Evolutionary conservation across 2,113 vertebrate genomes (phyloP).

Genomic region (Marmota monax): DNA sequence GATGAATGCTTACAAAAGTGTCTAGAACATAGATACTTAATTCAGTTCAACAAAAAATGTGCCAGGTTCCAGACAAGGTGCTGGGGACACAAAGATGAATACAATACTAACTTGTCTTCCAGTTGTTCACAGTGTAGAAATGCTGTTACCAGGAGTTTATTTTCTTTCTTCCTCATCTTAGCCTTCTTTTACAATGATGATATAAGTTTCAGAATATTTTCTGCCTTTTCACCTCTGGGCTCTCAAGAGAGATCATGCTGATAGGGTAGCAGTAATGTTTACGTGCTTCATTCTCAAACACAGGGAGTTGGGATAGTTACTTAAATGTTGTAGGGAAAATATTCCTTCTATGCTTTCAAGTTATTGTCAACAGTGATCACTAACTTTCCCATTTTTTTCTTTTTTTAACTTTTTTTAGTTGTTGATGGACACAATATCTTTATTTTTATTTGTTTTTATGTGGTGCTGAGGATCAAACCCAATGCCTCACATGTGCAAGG

Average conservation of each 20-base stretch:
- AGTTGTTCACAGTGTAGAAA: constrained; percentile 36
- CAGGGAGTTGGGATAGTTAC: background rate
- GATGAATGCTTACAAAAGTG: constrained; percentile 28
- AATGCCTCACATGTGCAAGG: too few relatives aligned
- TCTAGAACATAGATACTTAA: background rate
- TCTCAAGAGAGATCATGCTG: constrained; percentile 24
- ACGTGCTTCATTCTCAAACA: constrained; percentile 47
- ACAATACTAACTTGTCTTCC: background rate
- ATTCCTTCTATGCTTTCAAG: constrained; percentile 25
- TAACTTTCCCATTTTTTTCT: constrained; percentile 26
- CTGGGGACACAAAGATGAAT: background rate
- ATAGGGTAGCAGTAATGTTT: constrained; percentile 30
- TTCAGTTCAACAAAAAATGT: constrained; percentile 38
- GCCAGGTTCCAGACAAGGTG: background rate
- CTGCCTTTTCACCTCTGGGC: constrained; percentile 13
- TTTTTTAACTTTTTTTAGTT: too few relatives aligned
- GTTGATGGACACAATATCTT: too few relatives aligned
- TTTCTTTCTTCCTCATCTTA: constrained; percentile 27
- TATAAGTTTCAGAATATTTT: constrained; percentile 48
- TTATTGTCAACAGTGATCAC: constrained; percentile 1
- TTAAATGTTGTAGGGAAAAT: constrained; percentile 9
- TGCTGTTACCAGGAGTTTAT: background rate
- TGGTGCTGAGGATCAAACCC: too few relatives aligned
- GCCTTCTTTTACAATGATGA: constrained; percentile 53
- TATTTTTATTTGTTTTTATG: too few relatives aligned